A percentile compares a stretch with the other conserved stretches of the same genome.
phyloP scores from a whole-genome alignment of 2,113 vertebrate genomes.

The Numida meleagris region DNA sequence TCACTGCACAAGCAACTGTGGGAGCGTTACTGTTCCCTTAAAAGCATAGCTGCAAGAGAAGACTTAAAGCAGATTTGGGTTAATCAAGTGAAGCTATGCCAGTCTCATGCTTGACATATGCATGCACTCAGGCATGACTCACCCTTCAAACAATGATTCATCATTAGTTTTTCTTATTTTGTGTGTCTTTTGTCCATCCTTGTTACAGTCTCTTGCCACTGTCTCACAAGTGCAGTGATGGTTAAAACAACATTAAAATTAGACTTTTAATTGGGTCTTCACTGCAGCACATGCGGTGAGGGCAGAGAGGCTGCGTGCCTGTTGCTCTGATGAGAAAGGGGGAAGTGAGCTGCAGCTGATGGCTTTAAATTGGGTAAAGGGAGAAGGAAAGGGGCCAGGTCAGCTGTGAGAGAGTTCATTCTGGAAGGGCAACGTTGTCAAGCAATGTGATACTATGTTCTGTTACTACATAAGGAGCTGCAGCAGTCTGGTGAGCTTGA shows the following conservation, averaged over 20 bases:
- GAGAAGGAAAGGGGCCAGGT: background rate
- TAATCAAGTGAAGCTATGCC: slow-evolving; percentile 56
- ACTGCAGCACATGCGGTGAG: accelerated
- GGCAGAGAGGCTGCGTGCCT: background rate
- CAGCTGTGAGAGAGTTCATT: background rate
- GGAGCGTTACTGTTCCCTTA: slow-evolving; percentile 30
- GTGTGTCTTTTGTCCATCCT: slow-evolving; percentile 54
- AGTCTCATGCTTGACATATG: slow-evolving; percentile 44
- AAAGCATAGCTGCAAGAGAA: slow-evolving; percentile 25
- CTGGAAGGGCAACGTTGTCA: slow-evolving; percentile 2
- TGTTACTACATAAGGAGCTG: background rate
- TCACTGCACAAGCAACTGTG: background rate
- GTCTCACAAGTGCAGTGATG: slow-evolving; percentile 1
- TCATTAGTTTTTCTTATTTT: slow-evolving; percentile 45
- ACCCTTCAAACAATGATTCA: slow-evolving; percentile 55
- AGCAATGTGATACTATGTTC: background rate
- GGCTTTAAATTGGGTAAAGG: background rate
- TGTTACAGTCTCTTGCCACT: background rate
- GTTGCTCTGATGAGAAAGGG: background rate
- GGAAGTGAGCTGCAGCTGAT: background rate
- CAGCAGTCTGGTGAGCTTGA: background rate
- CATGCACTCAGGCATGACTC: slow-evolving; percentile 56
- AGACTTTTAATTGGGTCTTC: background rate
- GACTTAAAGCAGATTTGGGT: slow-evolving; percentile 58
- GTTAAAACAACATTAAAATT: slow-evolving; percentile 6